A percentile compares a stretch with the other conserved stretches of the same genome.
Conservation (phyloP, 2,888 invertebrate species). For the Heliconius cydno region DNA sequence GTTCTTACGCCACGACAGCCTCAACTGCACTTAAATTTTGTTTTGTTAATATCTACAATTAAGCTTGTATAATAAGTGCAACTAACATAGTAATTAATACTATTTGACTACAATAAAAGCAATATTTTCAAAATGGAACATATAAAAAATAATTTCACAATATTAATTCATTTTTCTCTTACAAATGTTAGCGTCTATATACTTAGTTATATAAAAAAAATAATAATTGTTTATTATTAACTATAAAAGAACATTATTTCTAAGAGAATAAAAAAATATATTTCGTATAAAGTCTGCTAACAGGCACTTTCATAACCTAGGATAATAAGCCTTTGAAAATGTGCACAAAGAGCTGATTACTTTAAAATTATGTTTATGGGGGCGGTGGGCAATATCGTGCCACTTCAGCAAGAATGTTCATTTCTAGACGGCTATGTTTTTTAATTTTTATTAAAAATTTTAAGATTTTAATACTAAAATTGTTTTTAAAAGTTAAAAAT, state of each 20-base stretch:
- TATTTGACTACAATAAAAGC: too few species aligned
- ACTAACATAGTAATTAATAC: too few species aligned
- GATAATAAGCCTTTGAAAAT: conserved; percentile 75
- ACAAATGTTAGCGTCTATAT: too few species aligned
- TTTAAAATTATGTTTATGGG: conserved; percentile 69
- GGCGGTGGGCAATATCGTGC: conserved; percentile 57
- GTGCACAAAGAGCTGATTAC: conserved; percentile 74
- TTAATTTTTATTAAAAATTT: not conserved
- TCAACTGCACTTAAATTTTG: too few species aligned
- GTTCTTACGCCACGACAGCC: too few species aligned
- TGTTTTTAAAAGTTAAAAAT: not conserved
- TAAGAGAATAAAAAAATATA: not conserved
- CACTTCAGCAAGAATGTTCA: conserved; percentile 51
- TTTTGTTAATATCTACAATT: too few species aligned
- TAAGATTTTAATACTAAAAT: not conserved
- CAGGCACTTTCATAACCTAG: conserved; percentile 61
- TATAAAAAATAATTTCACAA: too few species aligned
- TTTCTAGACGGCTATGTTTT: conserved; percentile 21
- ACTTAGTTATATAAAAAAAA: too few species aligned
- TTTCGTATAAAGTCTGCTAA: conserved; percentile 12
- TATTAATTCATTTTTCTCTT: too few species aligned
- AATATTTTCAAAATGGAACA: too few species aligned
- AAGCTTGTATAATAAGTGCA: too few species aligned
- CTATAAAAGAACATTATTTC: not conserved
- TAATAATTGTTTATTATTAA: not conserved